Conservation (phyloP, 2,797 vertebrate genomes). For the Psittacula derbiana region DNA sequence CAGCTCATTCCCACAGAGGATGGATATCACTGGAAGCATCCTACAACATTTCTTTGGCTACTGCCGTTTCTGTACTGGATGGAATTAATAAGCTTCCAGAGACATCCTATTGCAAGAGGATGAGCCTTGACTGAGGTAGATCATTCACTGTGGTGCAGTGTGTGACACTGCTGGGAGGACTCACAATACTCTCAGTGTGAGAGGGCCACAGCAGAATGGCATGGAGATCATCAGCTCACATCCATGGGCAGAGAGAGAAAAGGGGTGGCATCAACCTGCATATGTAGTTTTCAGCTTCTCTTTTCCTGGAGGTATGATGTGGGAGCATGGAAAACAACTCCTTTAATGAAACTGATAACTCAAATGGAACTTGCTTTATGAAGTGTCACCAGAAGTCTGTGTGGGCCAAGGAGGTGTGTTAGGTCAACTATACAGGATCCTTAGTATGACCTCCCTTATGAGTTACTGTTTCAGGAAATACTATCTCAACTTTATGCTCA, state of each 20-base stretch:
- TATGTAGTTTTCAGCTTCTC: background rate
- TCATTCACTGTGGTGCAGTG: background rate
- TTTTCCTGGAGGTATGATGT: background rate
- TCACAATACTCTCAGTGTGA: background rate
- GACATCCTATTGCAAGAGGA: background rate
- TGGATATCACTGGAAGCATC: background rate
- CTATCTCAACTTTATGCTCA: background rate
- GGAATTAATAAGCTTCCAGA: background rate
- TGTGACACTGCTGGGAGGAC: background rate
- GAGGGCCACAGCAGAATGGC: background rate
- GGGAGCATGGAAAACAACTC: background rate
- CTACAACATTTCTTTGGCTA: background rate
- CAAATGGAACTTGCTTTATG: background rate
- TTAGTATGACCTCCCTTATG: background rate
- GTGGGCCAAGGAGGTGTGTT: background rate
- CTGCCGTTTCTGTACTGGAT: fast-evolving
- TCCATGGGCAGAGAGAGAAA: background rate
- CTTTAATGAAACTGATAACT: background rate
- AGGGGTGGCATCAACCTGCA: background rate
- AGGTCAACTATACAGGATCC: background rate
- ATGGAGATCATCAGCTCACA: background rate
- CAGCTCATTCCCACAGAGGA: background rate
- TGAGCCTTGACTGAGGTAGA: background rate
- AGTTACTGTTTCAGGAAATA: background rate
- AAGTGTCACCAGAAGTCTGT: background rate